Percentiles rank a stretch among this genome's conserved stretches.
phyloP scores from a whole-genome alignment of 2,797 vertebrate genomes.

The Amblyopsis hoosieri region DNA sequence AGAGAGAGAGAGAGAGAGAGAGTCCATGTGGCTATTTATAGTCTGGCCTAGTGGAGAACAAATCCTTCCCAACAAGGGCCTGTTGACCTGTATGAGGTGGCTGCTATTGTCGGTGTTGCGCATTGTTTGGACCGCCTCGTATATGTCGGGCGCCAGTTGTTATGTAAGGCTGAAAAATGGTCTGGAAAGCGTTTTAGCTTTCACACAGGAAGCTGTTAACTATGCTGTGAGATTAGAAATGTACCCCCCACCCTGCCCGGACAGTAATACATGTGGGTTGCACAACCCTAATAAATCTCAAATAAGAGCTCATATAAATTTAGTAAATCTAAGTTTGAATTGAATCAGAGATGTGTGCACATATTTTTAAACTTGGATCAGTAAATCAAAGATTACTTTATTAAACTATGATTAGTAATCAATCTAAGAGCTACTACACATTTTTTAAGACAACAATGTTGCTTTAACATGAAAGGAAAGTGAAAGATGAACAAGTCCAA shows the following conservation, averaged over 20 bases:
- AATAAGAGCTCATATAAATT: too few species aligned
- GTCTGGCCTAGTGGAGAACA: conserved; percentile 54
- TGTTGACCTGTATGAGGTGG: conserved; percentile 47
- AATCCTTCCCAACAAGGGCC: conserved; percentile 47
- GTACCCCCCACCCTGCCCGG: not conserved
- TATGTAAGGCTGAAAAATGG: conserved; percentile 47
- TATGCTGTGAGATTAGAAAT: conserved; percentile 34
- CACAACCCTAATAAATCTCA: too few species aligned
- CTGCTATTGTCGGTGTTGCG: conserved; percentile 41
- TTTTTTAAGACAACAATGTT: too few species aligned
- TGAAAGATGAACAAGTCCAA: conserved; percentile 16
- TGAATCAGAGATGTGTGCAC: too few species aligned
- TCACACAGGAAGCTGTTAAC: conserved; percentile 34
- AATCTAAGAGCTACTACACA: too few species aligned
- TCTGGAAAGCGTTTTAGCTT: conserved; percentile 45
- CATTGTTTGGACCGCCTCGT: conserved; percentile 50
- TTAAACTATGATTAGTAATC: too few species aligned
- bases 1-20: conserved; percentile 50
- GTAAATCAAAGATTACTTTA: too few species aligned
- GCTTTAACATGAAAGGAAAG: conserved; percentile 13
- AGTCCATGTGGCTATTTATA: conserved; percentile 68
- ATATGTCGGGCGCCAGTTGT: conserved; percentile 25
- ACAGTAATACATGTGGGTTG: not conserved
- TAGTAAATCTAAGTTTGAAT: too few species aligned
- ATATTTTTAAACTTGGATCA: too few species aligned